These are phyloP conservation scores for Geococcyx californianus DNA, from an alignment of 2,113 vertebrate species.

Conservation along the genomic window DNA sequence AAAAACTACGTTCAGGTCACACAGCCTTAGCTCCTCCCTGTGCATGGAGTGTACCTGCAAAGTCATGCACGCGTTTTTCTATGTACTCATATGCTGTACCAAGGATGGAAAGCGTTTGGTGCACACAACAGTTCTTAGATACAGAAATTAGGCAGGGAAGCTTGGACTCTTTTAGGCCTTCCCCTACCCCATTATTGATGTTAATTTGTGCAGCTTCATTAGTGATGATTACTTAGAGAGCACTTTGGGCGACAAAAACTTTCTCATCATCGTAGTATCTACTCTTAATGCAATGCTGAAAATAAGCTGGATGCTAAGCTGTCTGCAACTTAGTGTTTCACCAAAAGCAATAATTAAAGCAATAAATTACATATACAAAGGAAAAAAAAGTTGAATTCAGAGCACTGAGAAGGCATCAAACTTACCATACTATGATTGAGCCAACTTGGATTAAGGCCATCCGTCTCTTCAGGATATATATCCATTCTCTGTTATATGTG, in stretches of 20 bases:
- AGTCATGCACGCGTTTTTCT: not conserved
- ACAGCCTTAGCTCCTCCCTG: not conserved
- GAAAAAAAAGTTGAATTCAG: not conserved
- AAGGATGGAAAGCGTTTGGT: not conserved
- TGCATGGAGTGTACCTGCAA: not conserved
- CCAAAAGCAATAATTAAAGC: constrained; percentile 20
- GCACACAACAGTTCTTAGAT: not conserved
- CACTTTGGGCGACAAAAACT: not conserved
- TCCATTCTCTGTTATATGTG: constrained; percentile 49
- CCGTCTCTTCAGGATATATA: constrained; percentile 50
- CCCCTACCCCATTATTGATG: not conserved
- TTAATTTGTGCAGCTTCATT: not conserved
- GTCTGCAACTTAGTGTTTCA: not conserved
- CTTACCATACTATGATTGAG: constrained; percentile 62
- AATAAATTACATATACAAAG: not conserved
- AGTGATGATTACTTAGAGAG: not conserved
- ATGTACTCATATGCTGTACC: not conserved
- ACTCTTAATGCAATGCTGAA: not conserved
- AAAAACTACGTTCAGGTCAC: not conserved
- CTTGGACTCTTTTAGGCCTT: not conserved
- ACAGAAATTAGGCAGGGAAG: not conserved
- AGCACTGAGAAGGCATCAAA: not conserved
- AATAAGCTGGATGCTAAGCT: not conserved
- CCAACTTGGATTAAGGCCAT: constrained; percentile 55
- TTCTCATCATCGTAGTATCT: not conserved